Base-by-base conservation (phyloP, 1,140 invertebrate species). In the Drosophila virilis region DNA sequence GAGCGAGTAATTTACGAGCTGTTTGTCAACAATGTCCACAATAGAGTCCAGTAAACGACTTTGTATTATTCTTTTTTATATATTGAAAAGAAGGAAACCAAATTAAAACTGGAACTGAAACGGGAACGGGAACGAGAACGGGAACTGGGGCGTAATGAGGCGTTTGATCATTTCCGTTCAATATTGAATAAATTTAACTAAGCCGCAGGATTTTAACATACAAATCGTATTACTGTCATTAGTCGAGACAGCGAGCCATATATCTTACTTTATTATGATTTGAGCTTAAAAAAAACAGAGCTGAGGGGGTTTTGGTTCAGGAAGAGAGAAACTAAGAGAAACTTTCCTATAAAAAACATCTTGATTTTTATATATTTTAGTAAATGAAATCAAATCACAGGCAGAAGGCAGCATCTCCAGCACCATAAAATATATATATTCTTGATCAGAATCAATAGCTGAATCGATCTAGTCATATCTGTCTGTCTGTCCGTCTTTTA, bases 1-100 rank as follows among this genome's bases (percentile, higher is more conserved):
- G 80, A 67, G 77, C 76, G 69, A 46, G 65, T 89, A 88, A 88
- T 88, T 89, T 88, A 88, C 76, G 83, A 88, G 83, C 80, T 83
- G 84, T 83, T 88, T 88, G 83, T 83, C 80, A 83, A 89, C 83
- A 89, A 72, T 72, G 77, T 77, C 78, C 77, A 72, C 48, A 83
- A 67, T 50, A 67, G 54, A 8, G 40, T 54, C 22, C 46, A 64
- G 61, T 74, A 79, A 88, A 79, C 83, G 60, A 83, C 85, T 88
- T 86, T 33, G 76, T 77, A 77, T 88, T 88, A 73, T 77, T 52
- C 60, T 58, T 66, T 28, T 28, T 22, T 3, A 17, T 17, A 17
- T 28, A 5, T 28, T 28, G 22, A 28, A 28, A 37, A 64, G 54
- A 70, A 69, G 58, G 59, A 45, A 48, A 28, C 28, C 43, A 33